Percentiles rank a stretch among this genome's conserved stretches.
Conservation (phyloP, 2,797 vertebrate species). For the Cossypha caffra region DNA sequence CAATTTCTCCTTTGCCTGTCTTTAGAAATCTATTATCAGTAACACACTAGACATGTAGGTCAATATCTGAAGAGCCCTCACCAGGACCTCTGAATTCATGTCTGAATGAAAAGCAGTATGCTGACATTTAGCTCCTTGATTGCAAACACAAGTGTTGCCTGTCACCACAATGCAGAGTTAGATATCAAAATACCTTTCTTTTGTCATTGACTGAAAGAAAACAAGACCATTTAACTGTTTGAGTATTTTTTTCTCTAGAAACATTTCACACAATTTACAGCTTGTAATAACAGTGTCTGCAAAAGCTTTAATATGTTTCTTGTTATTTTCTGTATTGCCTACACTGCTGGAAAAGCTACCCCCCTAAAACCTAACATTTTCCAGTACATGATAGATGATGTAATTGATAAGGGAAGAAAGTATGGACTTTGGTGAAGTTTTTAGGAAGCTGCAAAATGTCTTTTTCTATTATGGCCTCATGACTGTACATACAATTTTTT, state of each 20-base stretch:
- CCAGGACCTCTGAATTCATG: background rate
- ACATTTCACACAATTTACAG: background rate
- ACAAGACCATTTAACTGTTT: background rate
- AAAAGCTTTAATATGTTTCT: background rate
- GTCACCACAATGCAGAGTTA: background rate
- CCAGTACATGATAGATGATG: background rate
- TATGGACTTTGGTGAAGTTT: background rate
- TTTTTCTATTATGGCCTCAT: background rate
- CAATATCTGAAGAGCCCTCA: slow-evolving; percentile 2
- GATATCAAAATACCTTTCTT: background rate
- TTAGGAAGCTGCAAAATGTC: background rate
- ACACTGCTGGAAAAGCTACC: background rate
- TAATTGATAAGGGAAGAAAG: background rate
- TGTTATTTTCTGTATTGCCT: background rate
- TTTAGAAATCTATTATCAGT: slow-evolving; percentile 39
- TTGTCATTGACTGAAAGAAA: background rate
- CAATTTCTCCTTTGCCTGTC: background rate
- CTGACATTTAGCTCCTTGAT: slow-evolving; percentile 48
- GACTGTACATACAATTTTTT: background rate
- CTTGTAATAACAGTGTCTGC: background rate
- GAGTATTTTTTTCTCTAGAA: background rate
- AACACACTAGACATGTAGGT: background rate
- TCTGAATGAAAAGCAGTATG: slow-evolving; percentile 26
- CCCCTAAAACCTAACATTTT: background rate
- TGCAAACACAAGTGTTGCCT: background rate